These are phyloP conservation scores for Chelmon rostratus DNA, from an alignment of 2,797 vertebrate species.

Conservation along the genomic window DNA sequence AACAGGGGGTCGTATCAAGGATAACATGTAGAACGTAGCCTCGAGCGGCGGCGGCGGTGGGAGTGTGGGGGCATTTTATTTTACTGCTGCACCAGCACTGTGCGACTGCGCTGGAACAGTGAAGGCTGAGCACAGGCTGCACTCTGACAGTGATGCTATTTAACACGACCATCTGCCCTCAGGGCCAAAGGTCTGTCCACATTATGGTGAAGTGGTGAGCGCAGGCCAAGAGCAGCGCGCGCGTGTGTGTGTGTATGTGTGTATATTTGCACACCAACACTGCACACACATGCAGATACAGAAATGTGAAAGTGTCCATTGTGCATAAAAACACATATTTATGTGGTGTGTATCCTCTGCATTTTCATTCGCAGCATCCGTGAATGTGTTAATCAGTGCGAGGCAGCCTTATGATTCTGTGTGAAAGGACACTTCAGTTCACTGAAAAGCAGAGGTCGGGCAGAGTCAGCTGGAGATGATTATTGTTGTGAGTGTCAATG, in stretches of 20 bases:
- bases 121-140: conserved; percentile 22
- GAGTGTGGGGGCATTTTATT: conserved; percentile 13
- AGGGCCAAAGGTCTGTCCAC: conserved; percentile 56
- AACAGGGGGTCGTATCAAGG: conserved; percentile 54
- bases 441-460: not conserved
- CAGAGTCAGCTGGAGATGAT: not conserved
- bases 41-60: not conserved
- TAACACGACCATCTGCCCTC: conserved; percentile 59
- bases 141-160: conserved; percentile 70
- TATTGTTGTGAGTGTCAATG: not conserved
- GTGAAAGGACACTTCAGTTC: not conserved
- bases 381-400: not conserved
- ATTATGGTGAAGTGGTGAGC: conserved; percentile 53
- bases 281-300: not conserved
- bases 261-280: not conserved
- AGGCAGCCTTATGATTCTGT: too few species aligned
- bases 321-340: not conserved
- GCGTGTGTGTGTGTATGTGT: not conserved
- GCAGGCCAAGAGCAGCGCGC: conserved; percentile 6
- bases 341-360: not conserved
- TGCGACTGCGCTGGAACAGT: not conserved
- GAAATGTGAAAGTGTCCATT: not conserved
- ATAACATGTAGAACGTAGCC: conserved; percentile 36
- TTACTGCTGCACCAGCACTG: conserved; percentile 21
- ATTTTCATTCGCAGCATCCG: not conserved